Evolutionary conservation across 2,888 invertebrate species (phyloP).

Genomic region (Leptinotarsa rubiginosa): DNA sequence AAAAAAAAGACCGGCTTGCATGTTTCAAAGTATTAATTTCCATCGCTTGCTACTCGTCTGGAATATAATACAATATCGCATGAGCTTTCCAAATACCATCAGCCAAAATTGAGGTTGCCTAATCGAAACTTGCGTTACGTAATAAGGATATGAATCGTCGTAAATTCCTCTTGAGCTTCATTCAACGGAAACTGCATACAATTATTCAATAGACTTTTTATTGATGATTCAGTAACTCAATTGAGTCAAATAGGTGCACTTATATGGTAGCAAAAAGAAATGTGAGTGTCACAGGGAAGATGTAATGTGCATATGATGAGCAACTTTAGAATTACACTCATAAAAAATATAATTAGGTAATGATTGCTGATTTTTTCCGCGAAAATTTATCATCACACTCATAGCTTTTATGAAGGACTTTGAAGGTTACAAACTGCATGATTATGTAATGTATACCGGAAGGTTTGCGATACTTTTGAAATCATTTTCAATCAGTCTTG

Average conservation of each 20-base stretch:
- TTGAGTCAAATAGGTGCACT: not conserved
- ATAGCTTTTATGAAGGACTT: slow-evolving; percentile 5
- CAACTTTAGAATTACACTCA: not conserved
- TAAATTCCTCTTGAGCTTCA: slow-evolving; percentile 30
- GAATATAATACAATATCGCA: not conserved
- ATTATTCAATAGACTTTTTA: slow-evolving; percentile 30
- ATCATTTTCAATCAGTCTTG: not conserved
- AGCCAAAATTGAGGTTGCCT: not conserved
- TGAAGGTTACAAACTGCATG: not conserved
- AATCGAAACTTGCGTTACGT: slow-evolving; percentile 38
- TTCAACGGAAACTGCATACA: slow-evolving; percentile 26
- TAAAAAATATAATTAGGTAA: slow-evolving; percentile 2
- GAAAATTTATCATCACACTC: slow-evolving; percentile 2
- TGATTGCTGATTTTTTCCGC: not conserved
- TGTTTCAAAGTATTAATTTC: not conserved
- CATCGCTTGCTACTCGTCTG: not conserved
- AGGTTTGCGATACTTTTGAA: not conserved
- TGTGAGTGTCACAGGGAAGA: not conserved
- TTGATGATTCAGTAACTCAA: slow-evolving; percentile 21
- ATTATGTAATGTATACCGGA: slow-evolving; percentile 10
- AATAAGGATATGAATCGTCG: slow-evolving; percentile 27
- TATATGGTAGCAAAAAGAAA: slow-evolving; percentile 8
- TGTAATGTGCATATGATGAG: not conserved
- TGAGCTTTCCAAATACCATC: slow-evolving; percentile 6
- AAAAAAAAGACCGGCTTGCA: not conserved